Evolutionary conservation across 1,140 invertebrate species (phyloP).

Genomic region (Drosophila sechellia): DNA sequence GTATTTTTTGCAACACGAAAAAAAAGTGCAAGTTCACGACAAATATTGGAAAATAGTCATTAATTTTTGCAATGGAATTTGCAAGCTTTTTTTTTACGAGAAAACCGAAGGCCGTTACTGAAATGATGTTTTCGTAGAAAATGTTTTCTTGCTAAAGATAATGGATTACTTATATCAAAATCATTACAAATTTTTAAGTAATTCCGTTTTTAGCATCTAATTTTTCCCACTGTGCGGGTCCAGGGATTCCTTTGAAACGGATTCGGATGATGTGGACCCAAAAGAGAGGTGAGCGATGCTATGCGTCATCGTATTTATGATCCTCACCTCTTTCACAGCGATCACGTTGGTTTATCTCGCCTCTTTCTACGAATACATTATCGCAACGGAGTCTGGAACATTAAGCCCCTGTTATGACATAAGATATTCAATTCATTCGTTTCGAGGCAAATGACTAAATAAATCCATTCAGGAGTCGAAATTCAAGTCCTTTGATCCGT

Average conservation of each 20-base stretch:
- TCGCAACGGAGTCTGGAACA: slow-evolving; percentile 5
- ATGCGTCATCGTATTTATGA: slow-evolving; percentile 39
- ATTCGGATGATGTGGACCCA: slow-evolving; percentile 14
- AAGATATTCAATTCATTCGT: slow-evolving; percentile 1
- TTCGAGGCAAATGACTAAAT: neutral
- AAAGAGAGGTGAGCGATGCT: slow-evolving; percentile 29
- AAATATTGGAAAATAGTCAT: neutral
- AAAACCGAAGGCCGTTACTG: neutral
- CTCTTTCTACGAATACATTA: slow-evolving; percentile 35
- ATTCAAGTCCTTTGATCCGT: slow-evolving; percentile 90
- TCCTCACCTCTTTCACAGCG: slow-evolving; percentile 6
- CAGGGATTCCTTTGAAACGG: slow-evolving; percentile 32
- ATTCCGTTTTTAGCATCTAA: too few relatives aligned
- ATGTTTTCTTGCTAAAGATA: too few relatives aligned
- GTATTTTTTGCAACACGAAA: neutral
- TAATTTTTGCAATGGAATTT: neutral
- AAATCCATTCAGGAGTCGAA: slow-evolving; percentile 87
- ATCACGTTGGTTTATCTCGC: slow-evolving; percentile 15
- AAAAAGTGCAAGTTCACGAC: slow-evolving; percentile 10
- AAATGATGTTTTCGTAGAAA: neutral
- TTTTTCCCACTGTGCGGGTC: slow-evolving; percentile 20
- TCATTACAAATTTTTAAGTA: too few relatives aligned
- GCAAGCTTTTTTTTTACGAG: neutral
- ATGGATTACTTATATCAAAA: too few relatives aligned
- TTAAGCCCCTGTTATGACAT: slow-evolving; percentile 8